Evolutionary conservation across 1,140 invertebrate genomes (phyloP).

Genomic region (Sogatella furcifera): DNA sequence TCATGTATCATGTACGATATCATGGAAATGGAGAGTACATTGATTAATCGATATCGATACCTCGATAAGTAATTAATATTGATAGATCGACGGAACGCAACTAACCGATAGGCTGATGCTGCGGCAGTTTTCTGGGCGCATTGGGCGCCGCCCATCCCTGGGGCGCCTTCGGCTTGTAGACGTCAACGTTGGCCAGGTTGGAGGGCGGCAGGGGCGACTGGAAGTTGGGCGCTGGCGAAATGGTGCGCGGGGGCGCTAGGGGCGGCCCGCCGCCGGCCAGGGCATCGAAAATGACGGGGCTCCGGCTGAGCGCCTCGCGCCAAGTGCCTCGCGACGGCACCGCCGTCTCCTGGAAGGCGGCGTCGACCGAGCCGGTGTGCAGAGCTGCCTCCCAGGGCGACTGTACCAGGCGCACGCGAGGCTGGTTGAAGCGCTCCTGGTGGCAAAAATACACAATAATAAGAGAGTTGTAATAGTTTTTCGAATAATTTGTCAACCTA

Average conservation of each 20-base stretch:
- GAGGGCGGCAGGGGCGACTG: neutral
- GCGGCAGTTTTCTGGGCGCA: constrained; percentile 7
- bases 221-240: neutral
- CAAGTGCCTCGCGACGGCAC: constrained; percentile 18
- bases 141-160: constrained; percentile 38
- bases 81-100: neutral
- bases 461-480: too few species aligned
- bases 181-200: neutral
- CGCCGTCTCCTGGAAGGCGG: constrained; percentile 53
- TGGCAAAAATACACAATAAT: neutral
- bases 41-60: too few species aligned
- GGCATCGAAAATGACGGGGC: constrained; percentile 16
- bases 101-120: constrained; percentile 15
- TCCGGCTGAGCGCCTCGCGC: constrained; percentile 17
- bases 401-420: constrained; percentile 47
- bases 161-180: constrained; percentile 39
- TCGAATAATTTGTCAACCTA: too few species aligned
- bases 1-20: too few species aligned
- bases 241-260: constrained; percentile 9
- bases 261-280: constrained; percentile 19
- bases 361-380: constrained; percentile 54
- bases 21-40: too few species aligned
- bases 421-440: constrained; percentile 45
- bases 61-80: too few species aligned
- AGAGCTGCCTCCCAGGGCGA: constrained; percentile 64